Evolutionary conservation across 2,113 vertebrate genomes (phyloP).

Genomic region (Pachypanchax playfairii): DNA sequence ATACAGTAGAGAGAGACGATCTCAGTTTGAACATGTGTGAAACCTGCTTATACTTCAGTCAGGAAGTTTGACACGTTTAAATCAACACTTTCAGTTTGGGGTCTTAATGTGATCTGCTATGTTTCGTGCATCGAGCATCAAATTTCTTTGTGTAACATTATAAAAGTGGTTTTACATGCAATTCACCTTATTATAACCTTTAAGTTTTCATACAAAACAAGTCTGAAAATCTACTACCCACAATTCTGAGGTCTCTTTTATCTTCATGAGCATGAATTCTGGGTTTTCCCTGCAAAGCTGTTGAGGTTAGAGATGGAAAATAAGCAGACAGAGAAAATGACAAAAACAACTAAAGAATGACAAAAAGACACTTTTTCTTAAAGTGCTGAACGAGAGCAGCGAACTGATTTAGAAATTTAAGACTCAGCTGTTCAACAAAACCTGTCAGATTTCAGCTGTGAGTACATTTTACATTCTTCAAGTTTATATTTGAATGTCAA

Average conservation of each 20-base stretch:
- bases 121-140: too few relatives aligned
- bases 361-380: constrained; percentile 3
- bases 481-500: background rate
- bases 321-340: constrained; percentile 26
- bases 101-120: too few relatives aligned
- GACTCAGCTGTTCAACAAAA: background rate
- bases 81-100: too few relatives aligned
- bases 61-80: too few relatives aligned
- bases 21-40: too few relatives aligned
- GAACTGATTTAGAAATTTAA: background rate
- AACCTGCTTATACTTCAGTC: too few relatives aligned
- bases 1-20: too few relatives aligned
- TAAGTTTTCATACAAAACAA: background rate
- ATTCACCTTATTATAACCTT: background rate
- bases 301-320: constrained; percentile 61
- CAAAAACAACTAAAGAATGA: constrained; percentile 11
- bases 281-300: constrained; percentile 65
- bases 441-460: constrained; percentile 10
- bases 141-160: background rate
- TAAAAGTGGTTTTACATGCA: background rate
- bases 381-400: background rate
- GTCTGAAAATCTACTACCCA: constrained; percentile 10
- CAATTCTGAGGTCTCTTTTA: constrained; percentile 35
- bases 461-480: constrained; percentile 3
- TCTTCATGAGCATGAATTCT: constrained; percentile 15